Conservation (phyloP, 2,888 invertebrate genomes). For the Ernsta delagoae region DNA sequence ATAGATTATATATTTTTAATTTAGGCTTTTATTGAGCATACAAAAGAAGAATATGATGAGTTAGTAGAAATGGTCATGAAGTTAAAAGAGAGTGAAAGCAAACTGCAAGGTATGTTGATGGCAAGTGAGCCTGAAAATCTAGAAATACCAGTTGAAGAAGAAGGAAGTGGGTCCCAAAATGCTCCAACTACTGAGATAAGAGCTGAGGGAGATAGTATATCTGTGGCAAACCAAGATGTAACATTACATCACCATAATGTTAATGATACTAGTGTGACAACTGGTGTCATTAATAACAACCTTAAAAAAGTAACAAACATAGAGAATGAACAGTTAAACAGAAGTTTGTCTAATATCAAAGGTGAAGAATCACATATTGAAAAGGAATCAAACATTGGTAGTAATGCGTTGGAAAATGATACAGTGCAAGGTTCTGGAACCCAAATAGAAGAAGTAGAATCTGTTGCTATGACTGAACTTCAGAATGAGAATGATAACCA, state of each 20-base stretch:
- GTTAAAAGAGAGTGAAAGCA: slow-evolving; percentile 88
- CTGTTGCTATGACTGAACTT: slow-evolving; percentile 46
- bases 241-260: slow-evolving; percentile 54
- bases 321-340: slow-evolving; percentile 79
- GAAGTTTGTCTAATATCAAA: slow-evolving; percentile 61
- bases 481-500: slow-evolving; percentile 60
- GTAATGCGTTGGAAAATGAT: slow-evolving; percentile 45
- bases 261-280: slow-evolving; percentile 52
- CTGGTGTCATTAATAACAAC: slow-evolving; percentile 54
- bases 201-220: slow-evolving; percentile 31
- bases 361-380: slow-evolving; percentile 50
- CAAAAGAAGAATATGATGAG: slow-evolving; percentile 85
- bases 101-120: slow-evolving; percentile 84
- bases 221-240: slow-evolving; percentile 50
- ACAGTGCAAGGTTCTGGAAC: slow-evolving; percentile 38
- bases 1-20: slow-evolving; percentile 54
- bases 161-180: slow-evolving; percentile 43
- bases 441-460: slow-evolving; percentile 57
- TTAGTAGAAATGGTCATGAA: slow-evolving; percentile 88
- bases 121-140: slow-evolving; percentile 67
- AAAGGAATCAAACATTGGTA: slow-evolving; percentile 46
- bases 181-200: slow-evolving; percentile 20
- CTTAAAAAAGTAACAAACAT: slow-evolving; percentile 77
- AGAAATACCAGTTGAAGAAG: slow-evolving; percentile 65
- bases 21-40: slow-evolving; percentile 81